These are phyloP conservation scores for Nebria ingens DNA, from an alignment of 1,140 invertebrate genomes.

Conservation along the genomic window DNA sequence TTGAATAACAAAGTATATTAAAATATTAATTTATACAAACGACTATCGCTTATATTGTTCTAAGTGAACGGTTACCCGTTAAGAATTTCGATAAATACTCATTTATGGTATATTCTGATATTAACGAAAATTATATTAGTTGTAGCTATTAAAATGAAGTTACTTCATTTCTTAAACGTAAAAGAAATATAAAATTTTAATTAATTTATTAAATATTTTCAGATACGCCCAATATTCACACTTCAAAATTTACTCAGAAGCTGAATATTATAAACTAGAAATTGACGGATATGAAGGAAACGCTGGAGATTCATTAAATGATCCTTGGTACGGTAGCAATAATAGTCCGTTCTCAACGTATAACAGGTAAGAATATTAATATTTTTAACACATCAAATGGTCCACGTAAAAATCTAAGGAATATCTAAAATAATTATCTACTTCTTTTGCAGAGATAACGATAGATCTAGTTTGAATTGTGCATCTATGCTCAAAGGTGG, in stretches of 20 bases:
- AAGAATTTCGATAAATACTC: no score
- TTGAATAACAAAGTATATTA: no score
- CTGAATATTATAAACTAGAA: conserved; percentile 83
- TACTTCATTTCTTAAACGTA: no score
- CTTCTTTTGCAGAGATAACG: conserved; percentile 63
- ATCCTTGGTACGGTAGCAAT: conserved; percentile 87
- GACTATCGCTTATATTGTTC: no score
- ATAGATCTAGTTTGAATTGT: conserved; percentile 79
- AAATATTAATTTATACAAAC: no score
- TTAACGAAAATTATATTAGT: no score
- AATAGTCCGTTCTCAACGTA: conserved; percentile 87
- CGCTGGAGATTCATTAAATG: conserved; percentile 80
- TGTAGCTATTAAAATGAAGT: no score
- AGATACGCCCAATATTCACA: conserved; percentile 86
- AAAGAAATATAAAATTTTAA: no score
- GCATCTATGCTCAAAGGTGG: conserved; percentile 87
- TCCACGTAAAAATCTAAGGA: not conserved
- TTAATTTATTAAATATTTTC: conserved; percentile 16
- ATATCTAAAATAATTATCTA: conserved; percentile 2
- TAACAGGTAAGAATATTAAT: conserved; percentile 50
- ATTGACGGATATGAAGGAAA: conserved; percentile 87
- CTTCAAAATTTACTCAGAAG: conserved; percentile 84
- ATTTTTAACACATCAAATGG: not conserved
- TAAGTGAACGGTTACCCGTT: no score
- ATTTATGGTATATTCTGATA: no score